Base-by-base conservation (phyloP, 2,113 vertebrate genomes). In the Seriola aureovittata region DNA sequence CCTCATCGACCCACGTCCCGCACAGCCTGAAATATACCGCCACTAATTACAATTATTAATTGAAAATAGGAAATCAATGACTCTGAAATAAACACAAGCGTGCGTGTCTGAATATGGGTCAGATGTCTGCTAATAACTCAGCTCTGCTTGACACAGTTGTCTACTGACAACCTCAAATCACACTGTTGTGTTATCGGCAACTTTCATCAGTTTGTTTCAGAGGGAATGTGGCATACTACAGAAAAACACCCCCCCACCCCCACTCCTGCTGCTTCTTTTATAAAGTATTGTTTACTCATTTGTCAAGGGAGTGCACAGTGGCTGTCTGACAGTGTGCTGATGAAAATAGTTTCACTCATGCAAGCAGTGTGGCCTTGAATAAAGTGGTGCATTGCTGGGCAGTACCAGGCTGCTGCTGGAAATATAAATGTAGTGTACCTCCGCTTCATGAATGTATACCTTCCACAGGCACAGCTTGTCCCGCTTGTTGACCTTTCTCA, bases 21-120 rank as follows among this genome's bases (percentile, higher is more conserved):
- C 92, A 73, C 85, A 87, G 95, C 95, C 95, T 94, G 93, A 96
- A 96, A 97, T 95, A 95, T 94, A 95, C 96, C 91, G 95, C 94
- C 96, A 94, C 96, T 97, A 97, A 98, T 97, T 98, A 97, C 95
- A 96, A 95, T 97, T 97, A 98, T 98, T 98, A 97, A 98, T 98
- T 98, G 96, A 93, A 97, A 97, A 97, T 96, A 96, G 97, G 97
- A 97, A 97, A 97, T 98, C 97, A 89, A 98, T 98, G 93, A 86
- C 90, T 95, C 94, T 96, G 95, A 96, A 96, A 97, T 96, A 96
- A 95, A 95, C 91, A 85, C 90, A 91, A 93, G 90, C 93, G 83
- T 90, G 91, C 10, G 40, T 42, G 40, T 42, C 8, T 42, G 40
- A 42, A 94, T 94, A 81, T 92, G 85, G 95, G 94, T 93, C 96